Percentiles rank a stretch among this genome's conserved stretches.
phyloP scores from a whole-genome alignment of 1,140 invertebrate species.

The Scylla paramamosain region DNA sequence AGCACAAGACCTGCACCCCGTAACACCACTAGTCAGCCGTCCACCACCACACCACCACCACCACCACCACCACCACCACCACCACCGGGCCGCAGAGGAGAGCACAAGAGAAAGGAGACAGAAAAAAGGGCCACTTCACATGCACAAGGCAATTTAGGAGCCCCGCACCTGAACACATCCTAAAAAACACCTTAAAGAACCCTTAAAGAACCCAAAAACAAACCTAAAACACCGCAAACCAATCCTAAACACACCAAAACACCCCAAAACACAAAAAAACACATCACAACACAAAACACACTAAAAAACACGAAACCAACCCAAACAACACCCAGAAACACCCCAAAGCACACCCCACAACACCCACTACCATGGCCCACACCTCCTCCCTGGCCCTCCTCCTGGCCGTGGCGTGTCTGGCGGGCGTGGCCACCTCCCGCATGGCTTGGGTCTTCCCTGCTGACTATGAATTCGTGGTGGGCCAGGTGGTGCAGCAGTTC shows the following conservation, averaged over 20 bases:
- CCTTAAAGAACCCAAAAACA: too few species aligned
- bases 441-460: slow-evolving; percentile 66
- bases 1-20: neutral
- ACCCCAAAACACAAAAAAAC: neutral
- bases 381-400: slow-evolving; percentile 4
- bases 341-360: neutral
- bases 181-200: too few species aligned
- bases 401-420: slow-evolving; percentile 35
- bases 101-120: too few species aligned
- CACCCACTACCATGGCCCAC: neutral
- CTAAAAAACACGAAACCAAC: neutral
- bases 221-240: too few species aligned
- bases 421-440: slow-evolving; percentile 43
- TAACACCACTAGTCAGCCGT: neutral
- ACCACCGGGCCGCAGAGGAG: neutral
- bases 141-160: too few species aligned
- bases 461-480: slow-evolving; percentile 55
- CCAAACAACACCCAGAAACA: neutral
- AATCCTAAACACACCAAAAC: too few species aligned
- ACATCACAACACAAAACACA: neutral
- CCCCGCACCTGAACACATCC: too few species aligned
- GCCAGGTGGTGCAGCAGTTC: slow-evolving; percentile 76
- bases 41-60: neutral
- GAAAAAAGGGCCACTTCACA: too few species aligned
- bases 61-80: neutral